These are phyloP conservation scores for Botrylloides violaceus DNA, from an alignment of 23 tunicate genomes.

Conservation along the genomic window DNA sequence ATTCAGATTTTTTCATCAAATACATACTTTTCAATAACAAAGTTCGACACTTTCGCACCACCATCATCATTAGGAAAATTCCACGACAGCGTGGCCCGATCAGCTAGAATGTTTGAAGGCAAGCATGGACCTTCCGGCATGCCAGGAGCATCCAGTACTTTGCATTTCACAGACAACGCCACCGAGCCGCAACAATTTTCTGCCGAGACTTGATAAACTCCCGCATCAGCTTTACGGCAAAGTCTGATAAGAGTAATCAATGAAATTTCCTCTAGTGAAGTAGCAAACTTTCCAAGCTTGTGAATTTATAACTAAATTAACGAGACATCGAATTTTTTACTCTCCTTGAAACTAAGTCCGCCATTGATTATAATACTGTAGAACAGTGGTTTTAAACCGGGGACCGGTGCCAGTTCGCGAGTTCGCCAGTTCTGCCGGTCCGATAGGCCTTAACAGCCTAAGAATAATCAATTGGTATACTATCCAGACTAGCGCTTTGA, in stretches of 20 bases:
- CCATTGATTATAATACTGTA: too few relatives aligned
- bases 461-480: too few relatives aligned
- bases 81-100: conserved; percentile 75
- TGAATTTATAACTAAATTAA: too few relatives aligned
- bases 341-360: too few relatives aligned
- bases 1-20: background rate
- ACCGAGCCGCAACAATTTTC: conserved; percentile 64
- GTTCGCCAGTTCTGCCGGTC: too few relatives aligned
- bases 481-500: too few relatives aligned
- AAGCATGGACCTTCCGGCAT: conserved; percentile 72
- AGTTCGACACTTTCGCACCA: conserved; percentile 72
- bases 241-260: conserved; percentile 18
- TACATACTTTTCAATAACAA: conserved; percentile 60
- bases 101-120: conserved; percentile 54
- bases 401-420: too few relatives aligned
- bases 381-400: too few relatives aligned
- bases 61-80: conserved; percentile 79
- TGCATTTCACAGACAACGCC: conserved; percentile 44
- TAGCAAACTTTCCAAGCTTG: too few relatives aligned
- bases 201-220: conserved; percentile 48
- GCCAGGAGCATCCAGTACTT: conserved; percentile 83
- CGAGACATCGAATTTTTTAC: too few relatives aligned
- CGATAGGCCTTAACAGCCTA: too few relatives aligned
- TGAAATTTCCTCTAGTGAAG: background rate
- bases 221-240: conserved; percentile 77